A percentile compares a stretch with the other conserved stretches of the same genome.
These are phyloP conservation scores for Anticlea derivata DNA, from an alignment of 2,888 invertebrate genomes.

Conservation along the genomic window DNA sequence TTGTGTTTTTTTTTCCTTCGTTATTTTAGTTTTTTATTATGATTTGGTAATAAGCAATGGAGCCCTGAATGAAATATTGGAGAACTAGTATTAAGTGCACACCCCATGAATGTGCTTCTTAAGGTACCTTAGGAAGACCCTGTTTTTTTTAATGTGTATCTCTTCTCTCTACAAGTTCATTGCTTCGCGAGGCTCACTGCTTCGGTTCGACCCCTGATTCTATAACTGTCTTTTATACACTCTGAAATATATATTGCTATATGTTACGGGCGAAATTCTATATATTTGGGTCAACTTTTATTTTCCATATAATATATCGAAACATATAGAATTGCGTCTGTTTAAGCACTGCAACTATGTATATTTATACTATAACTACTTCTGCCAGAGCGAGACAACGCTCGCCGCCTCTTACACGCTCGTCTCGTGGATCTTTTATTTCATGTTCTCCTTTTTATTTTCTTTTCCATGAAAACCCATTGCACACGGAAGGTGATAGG, in stretches of 20 bases:
- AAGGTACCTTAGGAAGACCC: conserved; percentile 67
- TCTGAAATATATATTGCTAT: conserved; percentile 57
- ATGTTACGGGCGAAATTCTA: conserved; percentile 60
- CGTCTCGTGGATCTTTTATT: conserved; percentile 70
- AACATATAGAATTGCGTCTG: conserved; percentile 44
- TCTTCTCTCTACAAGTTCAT: conserved; percentile 65
- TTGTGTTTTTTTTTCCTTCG: conserved; percentile 49
- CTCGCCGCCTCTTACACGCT: conserved; percentile 39
- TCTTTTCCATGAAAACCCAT: conserved; percentile 91
- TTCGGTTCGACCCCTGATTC: conserved; percentile 69
- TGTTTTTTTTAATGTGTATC: conserved; percentile 64
- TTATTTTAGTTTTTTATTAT: conserved; percentile 48
- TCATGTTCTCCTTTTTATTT: conserved; percentile 83
- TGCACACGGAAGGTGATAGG: conserved; percentile 99
- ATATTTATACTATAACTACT: conserved; percentile 36
- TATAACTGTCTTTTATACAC: conserved; percentile 54
- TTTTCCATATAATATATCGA: background rate
- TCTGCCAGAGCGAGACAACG: conserved; percentile 33
- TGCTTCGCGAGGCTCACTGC: conserved; percentile 79
- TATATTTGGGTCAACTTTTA: conserved; percentile 17
- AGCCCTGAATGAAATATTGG: conserved; percentile 73
- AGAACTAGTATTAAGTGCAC: conserved; percentile 75
- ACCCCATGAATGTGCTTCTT: conserved; percentile 82
- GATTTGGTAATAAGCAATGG: conserved; percentile 59
- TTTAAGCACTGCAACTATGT: conserved; percentile 45